These are phyloP conservation scores for Dendrocopos noguchii DNA, from an alignment of 2,113 vertebrate genomes.

Conservation along the genomic window DNA sequence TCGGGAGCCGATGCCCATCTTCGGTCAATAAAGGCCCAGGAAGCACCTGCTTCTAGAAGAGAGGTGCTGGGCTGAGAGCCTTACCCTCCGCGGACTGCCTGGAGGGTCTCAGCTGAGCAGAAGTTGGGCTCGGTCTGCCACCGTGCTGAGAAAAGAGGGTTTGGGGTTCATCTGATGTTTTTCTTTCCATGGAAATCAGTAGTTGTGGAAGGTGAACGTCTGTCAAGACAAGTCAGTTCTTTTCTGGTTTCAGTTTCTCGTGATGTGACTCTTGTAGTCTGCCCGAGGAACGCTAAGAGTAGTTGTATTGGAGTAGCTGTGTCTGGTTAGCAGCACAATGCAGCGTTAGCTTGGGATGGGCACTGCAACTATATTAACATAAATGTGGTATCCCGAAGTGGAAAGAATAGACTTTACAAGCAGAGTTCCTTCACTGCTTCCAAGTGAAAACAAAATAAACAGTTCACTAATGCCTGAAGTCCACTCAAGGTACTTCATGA, in stretches of 20 bases:
- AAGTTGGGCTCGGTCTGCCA: rapidly evolving
- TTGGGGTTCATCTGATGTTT: rapidly evolving
- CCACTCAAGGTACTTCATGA: not conserved
- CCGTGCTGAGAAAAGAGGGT: rapidly evolving
- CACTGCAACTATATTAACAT: rapidly evolving
- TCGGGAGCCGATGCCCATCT: not conserved
- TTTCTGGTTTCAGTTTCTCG: not conserved
- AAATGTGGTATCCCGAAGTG: not conserved
- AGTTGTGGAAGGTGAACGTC: not conserved
- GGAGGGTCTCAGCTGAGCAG: not conserved
- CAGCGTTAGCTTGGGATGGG: rapidly evolving
- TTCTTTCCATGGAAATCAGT: not conserved
- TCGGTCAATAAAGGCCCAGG: not conserved
- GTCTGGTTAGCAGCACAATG: rapidly evolving
- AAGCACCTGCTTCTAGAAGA: not conserved
- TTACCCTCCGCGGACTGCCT: not conserved
- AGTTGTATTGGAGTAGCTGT: too few relatives aligned
- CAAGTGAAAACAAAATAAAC: not conserved
- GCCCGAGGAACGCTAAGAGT: not conserved
- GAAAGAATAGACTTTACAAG: not conserved
- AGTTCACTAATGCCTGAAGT: not conserved
- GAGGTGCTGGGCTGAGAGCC: not conserved
- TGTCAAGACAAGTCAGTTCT: not conserved
- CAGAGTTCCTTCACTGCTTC: not conserved
- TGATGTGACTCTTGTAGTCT: not conserved